A percentile compares a stretch with the other conserved stretches of the same genome.
Conservation (phyloP, 2,797 vertebrate genomes). For the Chrosomus eos region DNA sequence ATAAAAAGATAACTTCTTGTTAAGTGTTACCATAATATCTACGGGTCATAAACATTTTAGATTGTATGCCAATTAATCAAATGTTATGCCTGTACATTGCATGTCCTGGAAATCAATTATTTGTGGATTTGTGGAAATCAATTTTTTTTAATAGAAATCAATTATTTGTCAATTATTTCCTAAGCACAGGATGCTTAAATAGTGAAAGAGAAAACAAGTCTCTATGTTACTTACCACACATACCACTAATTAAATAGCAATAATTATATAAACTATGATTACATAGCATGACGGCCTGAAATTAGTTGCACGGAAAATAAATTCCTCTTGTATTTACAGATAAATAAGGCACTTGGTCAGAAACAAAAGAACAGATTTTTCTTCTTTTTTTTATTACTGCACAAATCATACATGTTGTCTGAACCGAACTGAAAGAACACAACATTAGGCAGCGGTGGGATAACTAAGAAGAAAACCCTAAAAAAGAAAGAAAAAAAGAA, state of each 20-base stretch:
- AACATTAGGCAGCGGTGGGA: constrained; percentile 72
- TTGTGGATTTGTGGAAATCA: constrained; percentile 11
- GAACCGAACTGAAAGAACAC: constrained; percentile 75
- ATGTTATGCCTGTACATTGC: neutral
- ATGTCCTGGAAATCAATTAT: too few species aligned
- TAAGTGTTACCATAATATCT: neutral
- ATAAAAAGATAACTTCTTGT: neutral
- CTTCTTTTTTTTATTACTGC: constrained; percentile 78
- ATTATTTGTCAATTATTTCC: neutral
- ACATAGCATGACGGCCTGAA: neutral
- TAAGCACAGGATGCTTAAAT: neutral
- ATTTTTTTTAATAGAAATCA: neutral
- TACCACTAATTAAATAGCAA: neutral
- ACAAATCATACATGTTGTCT: constrained; percentile 77
- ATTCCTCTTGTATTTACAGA: neutral
- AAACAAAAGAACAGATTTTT: constrained; percentile 51
- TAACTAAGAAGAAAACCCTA: constrained; percentile 67
- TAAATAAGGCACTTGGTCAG: constrained; percentile 38
- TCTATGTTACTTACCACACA: neutral
- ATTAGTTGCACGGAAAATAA: too few species aligned
- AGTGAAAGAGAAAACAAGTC: neutral
- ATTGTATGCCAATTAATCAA: neutral
- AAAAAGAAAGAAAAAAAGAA: constrained; percentile 61
- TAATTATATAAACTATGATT: neutral
- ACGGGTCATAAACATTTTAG: neutral